A percentile compares a stretch with the other conserved stretches of the same genome.
phyloP scores from a whole-genome alignment of 2,113 vertebrate species.

The Copsychus sechellarum region DNA sequence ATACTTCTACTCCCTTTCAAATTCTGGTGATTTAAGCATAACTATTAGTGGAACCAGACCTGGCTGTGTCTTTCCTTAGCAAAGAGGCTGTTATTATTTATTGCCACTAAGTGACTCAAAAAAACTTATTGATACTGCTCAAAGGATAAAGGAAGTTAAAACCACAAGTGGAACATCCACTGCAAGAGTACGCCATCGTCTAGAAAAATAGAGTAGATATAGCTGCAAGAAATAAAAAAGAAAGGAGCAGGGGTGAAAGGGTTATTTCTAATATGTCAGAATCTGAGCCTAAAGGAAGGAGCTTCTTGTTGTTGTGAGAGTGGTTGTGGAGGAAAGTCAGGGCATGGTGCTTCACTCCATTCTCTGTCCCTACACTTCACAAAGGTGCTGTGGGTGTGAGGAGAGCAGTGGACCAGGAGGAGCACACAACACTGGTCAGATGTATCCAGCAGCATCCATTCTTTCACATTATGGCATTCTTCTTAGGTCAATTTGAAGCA shows the following conservation, averaged over 20 bases:
- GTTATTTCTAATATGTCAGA: background rate
- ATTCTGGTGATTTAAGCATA: background rate
- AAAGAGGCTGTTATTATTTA: background rate
- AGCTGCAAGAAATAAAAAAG: background rate
- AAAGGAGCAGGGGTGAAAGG: fast-evolving
- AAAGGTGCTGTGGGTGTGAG: background rate
- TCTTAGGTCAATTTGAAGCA: background rate
- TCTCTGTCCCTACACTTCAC: background rate
- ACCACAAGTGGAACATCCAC: background rate
- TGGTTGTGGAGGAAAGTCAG: background rate
- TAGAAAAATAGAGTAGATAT: background rate
- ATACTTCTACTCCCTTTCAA: background rate
- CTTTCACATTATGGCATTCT: background rate
- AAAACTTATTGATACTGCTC: background rate
- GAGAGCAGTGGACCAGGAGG: background rate
- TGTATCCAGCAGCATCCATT: background rate
- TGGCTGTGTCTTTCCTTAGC: background rate
- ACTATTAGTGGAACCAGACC: background rate
- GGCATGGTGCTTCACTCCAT: background rate
- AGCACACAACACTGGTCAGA: background rate
- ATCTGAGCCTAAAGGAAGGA: background rate
- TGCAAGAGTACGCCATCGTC: background rate
- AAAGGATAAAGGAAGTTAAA: background rate
- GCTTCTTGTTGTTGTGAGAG: background rate
- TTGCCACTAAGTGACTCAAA: background rate